Evolutionary conservation across 92 coral and sea anemone species (phyloP).

Genomic region (Scolanthus callimorphus): DNA sequence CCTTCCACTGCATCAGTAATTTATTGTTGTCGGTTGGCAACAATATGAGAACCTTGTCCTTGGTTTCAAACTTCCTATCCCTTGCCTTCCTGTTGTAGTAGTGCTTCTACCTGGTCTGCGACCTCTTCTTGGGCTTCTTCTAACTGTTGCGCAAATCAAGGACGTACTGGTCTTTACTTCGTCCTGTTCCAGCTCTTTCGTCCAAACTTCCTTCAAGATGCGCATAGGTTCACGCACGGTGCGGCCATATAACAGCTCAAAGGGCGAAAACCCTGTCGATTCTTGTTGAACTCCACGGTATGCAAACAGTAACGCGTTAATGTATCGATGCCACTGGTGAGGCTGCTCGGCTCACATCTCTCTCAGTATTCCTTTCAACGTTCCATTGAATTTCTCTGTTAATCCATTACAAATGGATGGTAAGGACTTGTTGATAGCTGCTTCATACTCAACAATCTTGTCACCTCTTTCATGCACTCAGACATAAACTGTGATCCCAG

Average conservation of each 20-base stretch:
- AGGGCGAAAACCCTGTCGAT: conserved; percentile 38
- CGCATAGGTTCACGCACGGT: conserved; percentile 33
- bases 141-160: conserved; percentile 37
- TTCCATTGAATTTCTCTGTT: too few relatives aligned
- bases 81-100: conserved; percentile 17
- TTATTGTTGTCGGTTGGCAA: conserved; percentile 20
- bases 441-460: conserved; percentile 10
- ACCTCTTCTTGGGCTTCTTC: conserved; percentile 23
- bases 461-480: conserved; percentile 14
- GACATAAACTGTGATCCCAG: conserved; percentile 18
- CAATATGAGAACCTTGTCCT: conserved; percentile 8
- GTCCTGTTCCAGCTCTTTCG: conserved; percentile 6
- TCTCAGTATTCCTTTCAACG: too few relatives aligned
- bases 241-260: conserved; percentile 41
- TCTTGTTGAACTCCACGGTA: conserved; percentile 41
- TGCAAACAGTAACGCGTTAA: conserved; percentile 37
- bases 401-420: too few relatives aligned
- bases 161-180: conserved; percentile 37
- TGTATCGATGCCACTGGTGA: conserved; percentile 37
- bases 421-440: conserved; percentile 28
- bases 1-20: conserved; percentile 24
- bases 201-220: conserved; percentile 28
- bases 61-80: neutral
- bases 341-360: conserved; percentile 17
- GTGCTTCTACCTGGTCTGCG: conserved; percentile 27